Conservation (phyloP, 2,888 invertebrate species). For the Cantharis nigra region DNA sequence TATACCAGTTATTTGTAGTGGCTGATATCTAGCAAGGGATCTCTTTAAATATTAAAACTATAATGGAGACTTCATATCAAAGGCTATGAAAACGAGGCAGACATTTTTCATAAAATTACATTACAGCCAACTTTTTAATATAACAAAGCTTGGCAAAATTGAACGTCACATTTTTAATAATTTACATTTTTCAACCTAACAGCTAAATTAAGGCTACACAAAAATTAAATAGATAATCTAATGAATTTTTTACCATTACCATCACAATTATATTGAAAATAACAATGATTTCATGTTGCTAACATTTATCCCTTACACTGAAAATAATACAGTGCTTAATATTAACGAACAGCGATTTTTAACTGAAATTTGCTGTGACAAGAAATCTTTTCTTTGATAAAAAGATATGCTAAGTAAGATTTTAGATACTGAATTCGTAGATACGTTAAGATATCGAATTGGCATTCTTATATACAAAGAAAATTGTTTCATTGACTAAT, state of each 20-base stretch:
- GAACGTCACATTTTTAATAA: background rate
- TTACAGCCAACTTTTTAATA: background rate
- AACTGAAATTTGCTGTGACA: too few species aligned
- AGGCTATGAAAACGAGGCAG: slow-evolving; percentile 8
- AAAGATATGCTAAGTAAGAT: too few species aligned
- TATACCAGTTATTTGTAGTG: slow-evolving; percentile 11
- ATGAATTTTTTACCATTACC: background rate
- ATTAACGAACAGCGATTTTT: too few species aligned
- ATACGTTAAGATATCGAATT: too few species aligned
- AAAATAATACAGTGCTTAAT: too few species aligned
- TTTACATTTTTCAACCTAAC: background rate
- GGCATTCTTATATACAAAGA: too few species aligned
- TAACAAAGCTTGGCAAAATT: background rate
- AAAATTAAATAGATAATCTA: background rate
- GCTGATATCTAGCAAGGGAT: slow-evolving; percentile 14
- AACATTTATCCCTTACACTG: background rate
- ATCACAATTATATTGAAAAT: background rate
- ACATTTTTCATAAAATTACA: slow-evolving; percentile 10
- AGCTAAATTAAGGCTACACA: background rate
- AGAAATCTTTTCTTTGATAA: too few species aligned
- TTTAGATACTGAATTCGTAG: too few species aligned
- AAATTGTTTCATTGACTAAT: too few species aligned
- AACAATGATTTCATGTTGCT: background rate
- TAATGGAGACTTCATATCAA: slow-evolving; percentile 14
- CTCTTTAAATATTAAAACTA: slow-evolving; percentile 17